Percentiles rank a stretch among this genome's conserved stretches.
Conservation (phyloP, 2,113 vertebrate species). For the Anoplopoma fimbria region DNA sequence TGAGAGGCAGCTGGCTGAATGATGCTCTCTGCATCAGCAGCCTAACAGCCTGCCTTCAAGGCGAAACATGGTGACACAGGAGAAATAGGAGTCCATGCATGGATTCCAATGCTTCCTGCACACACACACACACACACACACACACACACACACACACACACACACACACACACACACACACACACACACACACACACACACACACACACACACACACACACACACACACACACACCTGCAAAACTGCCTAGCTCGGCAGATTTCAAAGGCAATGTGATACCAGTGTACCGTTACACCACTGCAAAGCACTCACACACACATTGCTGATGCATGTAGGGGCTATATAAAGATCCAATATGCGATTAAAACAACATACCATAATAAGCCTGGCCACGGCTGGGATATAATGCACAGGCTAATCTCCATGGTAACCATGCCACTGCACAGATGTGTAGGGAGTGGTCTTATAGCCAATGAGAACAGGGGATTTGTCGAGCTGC, state of each 20-base stretch:
- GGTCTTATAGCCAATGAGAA: constrained; percentile 67
- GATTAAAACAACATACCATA: constrained; percentile 17
- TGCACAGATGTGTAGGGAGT: constrained; percentile 65
- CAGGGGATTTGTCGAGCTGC: constrained; percentile 58
- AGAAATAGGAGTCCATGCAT: constrained; percentile 32
- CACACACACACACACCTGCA: constrained; percentile 15
- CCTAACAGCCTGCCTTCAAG: constrained; percentile 34
- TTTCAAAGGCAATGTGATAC: constrained; percentile 41
- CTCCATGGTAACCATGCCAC: constrained; percentile 69
- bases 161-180: constrained; percentile 23
- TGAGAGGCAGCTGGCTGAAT: constrained; percentile 48
- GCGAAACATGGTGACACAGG: constrained; percentile 38
- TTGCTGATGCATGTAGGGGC: background rate
- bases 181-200: constrained; percentile 14
- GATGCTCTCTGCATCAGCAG: constrained; percentile 46
- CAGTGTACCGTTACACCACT: background rate
- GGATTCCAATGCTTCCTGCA: background rate
- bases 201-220: constrained; percentile 14
- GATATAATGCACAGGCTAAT: constrained; percentile 55
- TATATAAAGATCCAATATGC: background rate
- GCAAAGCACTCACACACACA: constrained; percentile 11
- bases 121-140: constrained; percentile 22
- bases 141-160: constrained; percentile 16
- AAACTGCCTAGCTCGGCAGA: constrained; percentile 42
- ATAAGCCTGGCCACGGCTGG: background rate